These are phyloP conservation scores for Pangasius macronema DNA, from an alignment of 2,797 vertebrate species.

Conservation along the genomic window DNA sequence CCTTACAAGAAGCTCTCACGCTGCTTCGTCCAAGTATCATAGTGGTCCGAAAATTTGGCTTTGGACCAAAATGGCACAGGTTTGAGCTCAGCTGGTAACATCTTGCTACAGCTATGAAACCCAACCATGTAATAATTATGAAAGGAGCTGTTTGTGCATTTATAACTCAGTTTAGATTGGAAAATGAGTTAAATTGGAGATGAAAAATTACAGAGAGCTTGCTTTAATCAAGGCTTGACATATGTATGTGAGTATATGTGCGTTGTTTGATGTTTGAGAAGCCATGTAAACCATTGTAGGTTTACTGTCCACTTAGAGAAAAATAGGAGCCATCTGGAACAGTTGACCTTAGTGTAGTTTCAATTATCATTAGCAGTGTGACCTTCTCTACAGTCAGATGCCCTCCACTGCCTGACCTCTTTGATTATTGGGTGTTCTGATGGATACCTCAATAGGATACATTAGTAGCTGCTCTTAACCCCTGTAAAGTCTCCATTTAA, in stretches of 20 bases:
- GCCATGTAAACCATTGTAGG: not conserved
- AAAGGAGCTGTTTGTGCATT: not conserved
- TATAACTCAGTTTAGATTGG: not conserved
- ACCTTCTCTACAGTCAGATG: not conserved
- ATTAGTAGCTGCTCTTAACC: slow-evolving; percentile 30
- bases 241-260: not conserved
- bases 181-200: not conserved
- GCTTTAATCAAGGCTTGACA: not conserved
- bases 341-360: not conserved
- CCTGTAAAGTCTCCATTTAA: slow-evolving; percentile 31
- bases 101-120: not conserved
- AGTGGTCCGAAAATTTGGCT: not conserved
- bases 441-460: slow-evolving; percentile 17
- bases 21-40: too few species aligned
- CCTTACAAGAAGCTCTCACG: not conserved
- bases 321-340: slow-evolving; percentile 8
- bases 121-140: not conserved
- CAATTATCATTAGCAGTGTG: slow-evolving; percentile 9
- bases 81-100: not conserved
- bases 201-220: not conserved
- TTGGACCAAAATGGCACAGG: not conserved
- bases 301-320: slow-evolving; percentile 6
- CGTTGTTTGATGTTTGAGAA: not conserved
- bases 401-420: not conserved
- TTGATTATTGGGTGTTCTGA: slow-evolving; percentile 23